Evolutionary conservation across 2,797 vertebrate species (phyloP), one percentile per base, ranked within the genome.

Genomic region (Garrulus glandarius): DNA sequence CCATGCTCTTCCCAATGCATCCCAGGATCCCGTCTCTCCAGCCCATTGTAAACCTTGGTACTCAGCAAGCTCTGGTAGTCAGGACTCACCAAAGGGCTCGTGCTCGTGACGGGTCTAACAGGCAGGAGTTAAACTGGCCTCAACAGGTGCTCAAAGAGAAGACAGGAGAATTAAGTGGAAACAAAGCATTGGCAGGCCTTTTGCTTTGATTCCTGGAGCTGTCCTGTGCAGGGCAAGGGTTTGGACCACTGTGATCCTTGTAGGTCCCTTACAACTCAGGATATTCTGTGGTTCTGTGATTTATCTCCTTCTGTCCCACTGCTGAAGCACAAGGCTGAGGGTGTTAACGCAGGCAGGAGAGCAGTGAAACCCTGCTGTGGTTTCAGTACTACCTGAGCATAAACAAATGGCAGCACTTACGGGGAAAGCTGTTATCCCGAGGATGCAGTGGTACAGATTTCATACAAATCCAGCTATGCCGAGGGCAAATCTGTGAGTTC

Each of bases 341-440:
- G 7, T 49, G 41, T 12, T 34, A 22, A 11, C 1, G 0, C 19
- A 30, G 46, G 50, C 61, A 21, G 46, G 30, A 43, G 44, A 30
- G 7, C 26, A n/a, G 20, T 14, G 23, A 32, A 65, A 29, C 34
- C 43, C 21, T 20, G 32, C 72, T 39, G 49, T 34, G 39, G 14
- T 53, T 69, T 63, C 44, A 19, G 53, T 14, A 2, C 41, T 36
- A 4, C 26, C 15, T 46, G 57, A 27, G 18, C 9, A 4, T 15
- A 41, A 68, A 22, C 1, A 6, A n/a, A 65, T 26, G 41, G 34
- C 56, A 41, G 65, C 23, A 0, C 36, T 52, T 32, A 0, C 0
- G 2, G 36, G 39, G 50, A 53, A 26, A 50, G 32, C 68, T 34
- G 36, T 32, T 41, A 13, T 13, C 46, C 23, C 21, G 6, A 16